These are phyloP conservation scores for Pogonophryne albipinna DNA, from an alignment of 2,797 vertebrate species.

Conservation along the genomic window DNA sequence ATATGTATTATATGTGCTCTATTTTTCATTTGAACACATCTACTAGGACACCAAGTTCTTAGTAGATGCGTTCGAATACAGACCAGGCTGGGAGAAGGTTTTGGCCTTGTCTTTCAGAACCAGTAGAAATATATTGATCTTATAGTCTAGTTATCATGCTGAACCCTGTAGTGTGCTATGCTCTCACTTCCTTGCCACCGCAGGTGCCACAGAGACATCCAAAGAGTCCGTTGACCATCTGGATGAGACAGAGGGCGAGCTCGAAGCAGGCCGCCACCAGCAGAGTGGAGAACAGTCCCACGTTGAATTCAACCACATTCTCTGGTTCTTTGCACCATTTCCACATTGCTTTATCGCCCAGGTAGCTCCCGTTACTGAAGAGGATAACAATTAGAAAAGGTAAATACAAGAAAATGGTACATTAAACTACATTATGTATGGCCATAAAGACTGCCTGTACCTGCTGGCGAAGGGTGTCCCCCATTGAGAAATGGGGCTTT, in stretches of 20 bases:
- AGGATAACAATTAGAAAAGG: not conserved
- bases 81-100: no score
- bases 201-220: conserved; percentile 86
- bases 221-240: conserved; percentile 82
- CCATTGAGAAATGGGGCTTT: rapidly evolving
- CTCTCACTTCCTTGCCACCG: conserved; percentile 63
- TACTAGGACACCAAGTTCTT: no score
- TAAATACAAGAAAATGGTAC: not conserved
- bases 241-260: conserved; percentile 74
- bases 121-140: no score
- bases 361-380: conserved; percentile 73
- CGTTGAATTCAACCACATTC: conserved; percentile 78
- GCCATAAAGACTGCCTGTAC: conserved; percentile 36
- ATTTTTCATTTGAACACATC: no score
- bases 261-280: conserved; percentile 58
- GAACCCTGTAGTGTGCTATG: not conserved
- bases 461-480: conserved; percentile 51
- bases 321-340: conserved; percentile 5
- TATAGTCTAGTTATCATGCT: no score
- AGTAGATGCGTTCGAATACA: no score
- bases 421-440: not conserved
- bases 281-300: conserved; percentile 78
- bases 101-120: no score
- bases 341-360: conserved; percentile 62
- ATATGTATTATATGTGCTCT: no score